Conservation (phyloP, 2,113 vertebrate genomes). For the Alligator mississippiensis region DNA sequence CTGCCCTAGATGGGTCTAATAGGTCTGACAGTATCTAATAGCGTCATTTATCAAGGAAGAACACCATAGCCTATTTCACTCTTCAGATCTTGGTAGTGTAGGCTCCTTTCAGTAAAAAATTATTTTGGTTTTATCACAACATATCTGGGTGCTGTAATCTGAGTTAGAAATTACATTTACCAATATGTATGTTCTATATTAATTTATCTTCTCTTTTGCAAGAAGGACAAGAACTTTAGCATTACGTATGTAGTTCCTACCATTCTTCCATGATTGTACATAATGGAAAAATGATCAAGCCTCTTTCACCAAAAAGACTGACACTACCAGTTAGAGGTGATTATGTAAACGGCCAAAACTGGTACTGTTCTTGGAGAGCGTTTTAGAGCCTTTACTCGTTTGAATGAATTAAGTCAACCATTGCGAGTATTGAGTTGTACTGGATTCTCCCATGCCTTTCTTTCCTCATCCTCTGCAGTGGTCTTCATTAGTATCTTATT, state of each 20-base stretch:
- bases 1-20: not conserved
- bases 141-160: not conserved
- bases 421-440: not conserved
- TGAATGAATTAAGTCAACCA: no score
- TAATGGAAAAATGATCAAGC: not conserved
- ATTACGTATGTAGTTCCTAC: not conserved
- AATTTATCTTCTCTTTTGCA: not conserved
- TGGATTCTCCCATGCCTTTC: not conserved
- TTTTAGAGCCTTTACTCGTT: no score
- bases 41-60: not conserved
- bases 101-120: not conserved
- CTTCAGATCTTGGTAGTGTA: not conserved
- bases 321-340: not conserved
- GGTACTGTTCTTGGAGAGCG: not conserved
- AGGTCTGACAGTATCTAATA: not conserved
- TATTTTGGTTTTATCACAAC: not conserved
- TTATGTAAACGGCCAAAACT: accelerated
- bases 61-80: not conserved
- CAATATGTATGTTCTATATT: not conserved
- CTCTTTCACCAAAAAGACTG: not conserved
- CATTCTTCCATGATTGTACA: not conserved
- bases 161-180: not conserved
- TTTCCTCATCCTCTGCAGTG: accelerated
- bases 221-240: not conserved
- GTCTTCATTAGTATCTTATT: not conserved